Conservation (phyloP, 1,140 invertebrate species). For the Bombus balteatus region DNA sequence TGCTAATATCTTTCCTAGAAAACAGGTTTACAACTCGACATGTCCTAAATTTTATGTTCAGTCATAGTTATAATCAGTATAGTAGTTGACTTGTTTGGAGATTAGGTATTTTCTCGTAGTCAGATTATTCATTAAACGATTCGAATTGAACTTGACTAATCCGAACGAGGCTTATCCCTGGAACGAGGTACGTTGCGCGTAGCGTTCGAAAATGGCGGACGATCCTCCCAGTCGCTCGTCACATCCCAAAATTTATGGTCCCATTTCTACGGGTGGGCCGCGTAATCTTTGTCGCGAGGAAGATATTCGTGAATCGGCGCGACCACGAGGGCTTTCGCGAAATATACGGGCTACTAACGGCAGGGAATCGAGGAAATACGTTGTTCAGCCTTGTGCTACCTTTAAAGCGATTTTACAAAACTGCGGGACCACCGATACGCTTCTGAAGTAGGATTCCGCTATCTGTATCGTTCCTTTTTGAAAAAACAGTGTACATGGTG, state of each 20-base stretch:
- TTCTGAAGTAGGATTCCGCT: not conserved
- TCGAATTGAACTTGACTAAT: not conserved
- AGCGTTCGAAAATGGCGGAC: slow-evolving; percentile 11
- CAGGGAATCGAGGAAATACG: slow-evolving; percentile 37
- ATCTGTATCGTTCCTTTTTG: not conserved
- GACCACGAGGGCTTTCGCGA: slow-evolving; percentile 50
- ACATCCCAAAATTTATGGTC: slow-evolving; percentile 58
- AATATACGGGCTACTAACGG: slow-evolving; percentile 41
- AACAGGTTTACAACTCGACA: not conserved
- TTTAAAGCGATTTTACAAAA: slow-evolving; percentile 24
- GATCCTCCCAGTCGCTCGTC: slow-evolving; percentile 19
- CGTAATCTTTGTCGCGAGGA: slow-evolving; percentile 52
- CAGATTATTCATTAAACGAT: not conserved
- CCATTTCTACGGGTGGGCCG: slow-evolving; percentile 40
- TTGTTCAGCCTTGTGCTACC: slow-evolving; percentile 20
- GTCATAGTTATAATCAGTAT: not conserved
- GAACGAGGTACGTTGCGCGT: not conserved
- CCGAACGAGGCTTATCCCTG: slow-evolving; percentile 30
- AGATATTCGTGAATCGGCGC: slow-evolving; percentile 50
- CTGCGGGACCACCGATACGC: no score
- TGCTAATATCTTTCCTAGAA: no score
- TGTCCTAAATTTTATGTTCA: not conserved
- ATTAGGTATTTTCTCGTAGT: not conserved
- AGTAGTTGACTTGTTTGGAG: no score
- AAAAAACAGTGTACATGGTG: not conserved